These are phyloP conservation scores for Ditula angustiorana DNA, from an alignment of 2,888 invertebrate species.

Conservation along the genomic window DNA sequence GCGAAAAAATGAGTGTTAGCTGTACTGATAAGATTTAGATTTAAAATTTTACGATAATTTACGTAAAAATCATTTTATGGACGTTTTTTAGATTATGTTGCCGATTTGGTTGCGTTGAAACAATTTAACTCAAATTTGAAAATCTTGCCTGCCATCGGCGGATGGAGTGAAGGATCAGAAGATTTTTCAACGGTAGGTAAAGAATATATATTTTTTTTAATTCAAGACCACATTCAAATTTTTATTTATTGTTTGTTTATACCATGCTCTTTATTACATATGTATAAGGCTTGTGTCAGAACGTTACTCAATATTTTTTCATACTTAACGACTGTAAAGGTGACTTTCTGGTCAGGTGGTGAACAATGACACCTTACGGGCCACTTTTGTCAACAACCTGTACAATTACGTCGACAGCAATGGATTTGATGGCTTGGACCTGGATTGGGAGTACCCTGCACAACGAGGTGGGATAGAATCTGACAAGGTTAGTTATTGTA, in stretches of 20 bases:
- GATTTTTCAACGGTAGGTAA: slow-evolving; percentile 69
- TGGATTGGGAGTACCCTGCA: slow-evolving; percentile 87
- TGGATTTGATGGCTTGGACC: slow-evolving; percentile 85
- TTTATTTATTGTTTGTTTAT: too few relatives aligned
- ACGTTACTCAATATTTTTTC: too few relatives aligned
- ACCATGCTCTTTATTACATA: too few relatives aligned
- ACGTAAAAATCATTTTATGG: not conserved
- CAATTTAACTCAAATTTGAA: slow-evolving; percentile 66
- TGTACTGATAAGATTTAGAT: not conserved
- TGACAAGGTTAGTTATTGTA: too few relatives aligned
- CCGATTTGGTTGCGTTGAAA: slow-evolving; percentile 66
- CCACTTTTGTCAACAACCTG: slow-evolving; percentile 57
- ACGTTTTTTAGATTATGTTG: slow-evolving; percentile 43
- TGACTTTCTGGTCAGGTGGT: slow-evolving; percentile 34
- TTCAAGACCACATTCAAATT: too few relatives aligned
- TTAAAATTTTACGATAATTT: too few relatives aligned
- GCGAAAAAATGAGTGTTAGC: too few relatives aligned
- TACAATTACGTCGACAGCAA: slow-evolving; percentile 61
- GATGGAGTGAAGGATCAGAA: slow-evolving; percentile 79
- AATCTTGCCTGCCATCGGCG: slow-evolving; percentile 69
- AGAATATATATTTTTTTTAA: too few relatives aligned
- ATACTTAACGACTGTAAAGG: too few relatives aligned
- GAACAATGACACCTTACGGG: slow-evolving; percentile 40
- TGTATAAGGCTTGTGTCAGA: too few relatives aligned
- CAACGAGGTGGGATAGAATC: slow-evolving; percentile 61